A percentile compares a stretch with the other conserved stretches of the same genome.
Conservation (phyloP, 92 coral and sea anemone genomes). For the Paramuricea clavata region DNA sequence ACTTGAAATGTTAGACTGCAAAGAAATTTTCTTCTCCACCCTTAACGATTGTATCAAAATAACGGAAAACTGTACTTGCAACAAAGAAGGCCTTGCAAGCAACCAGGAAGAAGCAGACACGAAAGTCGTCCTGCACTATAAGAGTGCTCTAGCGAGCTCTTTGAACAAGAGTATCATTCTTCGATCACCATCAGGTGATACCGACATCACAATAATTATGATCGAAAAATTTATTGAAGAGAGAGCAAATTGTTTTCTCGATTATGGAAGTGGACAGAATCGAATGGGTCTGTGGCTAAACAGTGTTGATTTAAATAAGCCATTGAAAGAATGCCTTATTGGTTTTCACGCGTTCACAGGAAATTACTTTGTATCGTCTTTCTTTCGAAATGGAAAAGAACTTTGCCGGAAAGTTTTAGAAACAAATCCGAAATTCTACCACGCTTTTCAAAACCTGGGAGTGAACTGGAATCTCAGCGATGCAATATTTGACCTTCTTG, state of each 20-base stretch:
- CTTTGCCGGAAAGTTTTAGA: slow-evolving; percentile 16
- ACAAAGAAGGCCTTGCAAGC: neutral
- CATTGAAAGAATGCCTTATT: slow-evolving; percentile 5
- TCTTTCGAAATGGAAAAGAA: slow-evolving; percentile 35
- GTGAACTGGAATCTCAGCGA: neutral
- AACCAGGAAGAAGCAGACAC: slow-evolving; percentile 15
- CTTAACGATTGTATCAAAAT: neutral
- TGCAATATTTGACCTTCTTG: neutral
- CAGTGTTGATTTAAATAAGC: neutral
- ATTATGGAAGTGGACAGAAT: neutral
- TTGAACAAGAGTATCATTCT: neutral
- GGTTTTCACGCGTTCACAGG: slow-evolving; percentile 46
- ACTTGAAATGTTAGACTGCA: neutral
- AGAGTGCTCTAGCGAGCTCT: neutral
- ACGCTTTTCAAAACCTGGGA: slow-evolving; percentile 13
- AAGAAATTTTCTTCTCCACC: slow-evolving; percentile 6
- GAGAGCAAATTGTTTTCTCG: neutral
- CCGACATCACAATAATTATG: neutral
- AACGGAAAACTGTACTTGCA: neutral
- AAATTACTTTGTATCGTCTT: slow-evolving; percentile 32
- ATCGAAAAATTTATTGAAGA: slow-evolving; percentile 2
- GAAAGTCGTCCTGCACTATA: slow-evolving; percentile 2
- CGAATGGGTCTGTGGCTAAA: slow-evolving; percentile 4
- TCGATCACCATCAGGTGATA: slow-evolving; percentile 7
- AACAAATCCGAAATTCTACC: neutral